Percentiles rank a stretch among this genome's conserved stretches.
phyloP scores from a whole-genome alignment of 1,140 invertebrate species.

The Bilobella aurantiaca region DNA sequence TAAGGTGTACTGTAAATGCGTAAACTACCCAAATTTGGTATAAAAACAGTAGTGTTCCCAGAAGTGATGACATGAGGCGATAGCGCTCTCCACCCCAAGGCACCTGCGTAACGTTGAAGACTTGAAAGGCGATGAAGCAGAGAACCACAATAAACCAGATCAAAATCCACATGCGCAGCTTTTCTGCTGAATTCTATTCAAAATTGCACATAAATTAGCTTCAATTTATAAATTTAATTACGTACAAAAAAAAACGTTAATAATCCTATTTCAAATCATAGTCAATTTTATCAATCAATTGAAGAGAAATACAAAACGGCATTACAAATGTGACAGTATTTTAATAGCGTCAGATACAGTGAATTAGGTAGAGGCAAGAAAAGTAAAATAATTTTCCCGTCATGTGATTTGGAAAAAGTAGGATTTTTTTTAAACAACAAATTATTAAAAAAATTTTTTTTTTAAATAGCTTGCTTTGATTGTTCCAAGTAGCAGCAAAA shows the following conservation, averaged over 20 bases:
- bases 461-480: too few relatives aligned
- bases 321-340: too few relatives aligned
- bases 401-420: not conserved
- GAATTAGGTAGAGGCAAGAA: too few relatives aligned
- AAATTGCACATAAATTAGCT: not conserved
- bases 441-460: too few relatives aligned
- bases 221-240: not conserved
- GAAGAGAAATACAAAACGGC: too few relatives aligned
- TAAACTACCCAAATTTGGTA: constrained; percentile 31
- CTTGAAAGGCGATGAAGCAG: constrained; percentile 7
- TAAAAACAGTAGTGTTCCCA: constrained; percentile 9
- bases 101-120: constrained; percentile 12
- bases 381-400: too few relatives aligned
- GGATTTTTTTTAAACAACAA: constrained; percentile 12
- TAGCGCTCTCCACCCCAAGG: not conserved
- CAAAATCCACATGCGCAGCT: constrained; percentile 21
- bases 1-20: constrained; percentile 23
- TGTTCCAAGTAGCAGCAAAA: constrained; percentile 20
- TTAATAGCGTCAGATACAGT: too few relatives aligned
- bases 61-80: not conserved
- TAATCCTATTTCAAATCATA: too few relatives aligned
- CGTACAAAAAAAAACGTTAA: too few relatives aligned
- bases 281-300: too few relatives aligned
- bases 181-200: not conserved
- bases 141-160: constrained; percentile 20